Base-by-base conservation (phyloP, 1,140 invertebrate genomes). In the Pteromalus puparum region DNA sequence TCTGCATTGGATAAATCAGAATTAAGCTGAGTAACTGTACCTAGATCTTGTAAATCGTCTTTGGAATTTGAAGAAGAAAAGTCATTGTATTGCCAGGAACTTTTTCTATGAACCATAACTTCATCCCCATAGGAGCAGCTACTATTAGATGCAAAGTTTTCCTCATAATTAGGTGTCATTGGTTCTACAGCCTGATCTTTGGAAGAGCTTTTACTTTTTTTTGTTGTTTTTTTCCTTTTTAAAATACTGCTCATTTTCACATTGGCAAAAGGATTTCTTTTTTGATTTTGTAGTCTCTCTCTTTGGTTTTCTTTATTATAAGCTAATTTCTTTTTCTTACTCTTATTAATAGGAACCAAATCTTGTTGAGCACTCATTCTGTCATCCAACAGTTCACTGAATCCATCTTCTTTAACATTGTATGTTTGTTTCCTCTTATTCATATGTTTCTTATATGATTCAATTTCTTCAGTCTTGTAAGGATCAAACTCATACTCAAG, bases 361-460 rank as follows among this genome's bases (percentile, higher is more conserved):
- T 61, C 67, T 67, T 75, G 13, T 53, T 68, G 5, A 34, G 30
- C 0, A 74, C 18, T 34, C 26, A 74, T 65, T 67, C 30, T 38
- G 30, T 75, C 76, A 70, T 77, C n/a, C 5, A 68, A 13, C 2
- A 85, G 9, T 77, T 85, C 84, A 61, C 7, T 77, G 42, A 53
- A 81, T 21, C 53, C 80, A 85, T 85, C 79, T 26, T 81, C 42
- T 65, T 81, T 85, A 48, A 81, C 76, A 77, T 26, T 76, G 26
- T 89, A 72, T 26, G 72, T 53, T 84, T 89, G 87, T 79, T 90
- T 89, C 26, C 88, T 87, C 42, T 82, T 86, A 28, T 46, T 73
- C 2, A 24, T 77, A 70, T 79, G n/a, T 13, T 53, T 75, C 28
- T n/a, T 84, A 2, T 53, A 48, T 28, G 48, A 48, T 46, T 65